phyloP scores from a whole-genome alignment of 2,888 invertebrate species.

The Druceiella hillmani region DNA sequence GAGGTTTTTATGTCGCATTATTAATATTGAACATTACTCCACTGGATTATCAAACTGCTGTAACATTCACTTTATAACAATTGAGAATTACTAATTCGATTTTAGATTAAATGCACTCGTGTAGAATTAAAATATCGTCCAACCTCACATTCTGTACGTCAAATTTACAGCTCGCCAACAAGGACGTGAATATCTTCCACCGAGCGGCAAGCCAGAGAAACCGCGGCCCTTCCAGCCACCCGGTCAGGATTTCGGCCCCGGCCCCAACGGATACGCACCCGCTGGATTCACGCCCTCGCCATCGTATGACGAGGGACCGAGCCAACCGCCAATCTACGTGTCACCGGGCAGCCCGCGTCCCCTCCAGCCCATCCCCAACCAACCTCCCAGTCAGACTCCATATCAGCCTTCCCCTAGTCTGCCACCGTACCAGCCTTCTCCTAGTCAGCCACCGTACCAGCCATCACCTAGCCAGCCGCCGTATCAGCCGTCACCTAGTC shows the following conservation, averaged over 20 bases:
- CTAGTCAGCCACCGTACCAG: constrained; percentile 23
- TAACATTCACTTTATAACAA: no score
- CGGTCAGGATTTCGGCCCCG: constrained; percentile 31
- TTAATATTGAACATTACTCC: no score
- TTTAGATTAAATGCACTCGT: no score
- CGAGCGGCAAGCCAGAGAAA: constrained; percentile 58
- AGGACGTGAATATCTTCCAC: constrained; percentile 44
- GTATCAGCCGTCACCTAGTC: constrained; percentile 20
- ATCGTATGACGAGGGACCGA: constrained; percentile 38
- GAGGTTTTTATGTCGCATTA: no score
- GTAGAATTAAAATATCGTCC: no score
- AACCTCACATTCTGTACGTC: background rate
- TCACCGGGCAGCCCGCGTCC: background rate
- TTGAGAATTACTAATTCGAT: no score
- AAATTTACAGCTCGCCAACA: constrained; percentile 61
- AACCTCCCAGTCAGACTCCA: constrained; percentile 19
- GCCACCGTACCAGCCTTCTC: constrained; percentile 28
- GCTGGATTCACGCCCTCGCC: constrained; percentile 42
- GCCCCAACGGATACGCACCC: constrained; percentile 41
- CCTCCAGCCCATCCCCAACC: constrained; percentile 12
- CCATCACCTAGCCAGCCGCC: constrained; percentile 21
- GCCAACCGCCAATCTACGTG: no score
- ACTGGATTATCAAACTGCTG: no score
- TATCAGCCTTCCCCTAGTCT: constrained; percentile 29
- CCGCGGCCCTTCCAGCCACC: constrained; percentile 64